Conservation (phyloP, 2,797 vertebrate genomes). For the Taenioides sp. region DNA sequence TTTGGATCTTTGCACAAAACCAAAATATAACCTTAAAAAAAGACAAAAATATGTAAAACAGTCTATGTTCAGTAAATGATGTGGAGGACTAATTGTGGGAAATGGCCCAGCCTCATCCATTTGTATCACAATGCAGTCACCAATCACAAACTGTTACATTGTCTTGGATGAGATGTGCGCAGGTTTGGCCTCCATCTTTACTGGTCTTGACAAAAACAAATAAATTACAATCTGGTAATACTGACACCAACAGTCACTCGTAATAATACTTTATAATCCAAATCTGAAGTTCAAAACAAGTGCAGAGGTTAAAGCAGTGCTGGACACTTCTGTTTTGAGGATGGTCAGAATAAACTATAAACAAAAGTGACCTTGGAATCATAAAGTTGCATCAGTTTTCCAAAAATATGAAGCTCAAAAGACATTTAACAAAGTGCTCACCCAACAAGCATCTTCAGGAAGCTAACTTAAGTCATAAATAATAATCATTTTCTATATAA, state of each 20-base stretch:
- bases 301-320: constrained; percentile 27
- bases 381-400: constrained; percentile 29
- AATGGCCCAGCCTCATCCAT: background rate
- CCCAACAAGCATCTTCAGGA: constrained; percentile 13
- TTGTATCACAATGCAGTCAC: background rate
- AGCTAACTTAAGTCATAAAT: background rate
- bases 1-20: background rate
- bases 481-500: background rate
- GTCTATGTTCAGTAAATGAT: constrained; percentile 2
- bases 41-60: background rate
- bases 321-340: constrained; percentile 15
- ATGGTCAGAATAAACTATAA: constrained; percentile 10
- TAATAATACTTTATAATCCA: constrained; percentile 23
- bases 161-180: background rate
- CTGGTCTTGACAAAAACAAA: constrained; percentile 20
- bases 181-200: background rate
- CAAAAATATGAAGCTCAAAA: constrained; percentile 14
- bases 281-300: constrained; percentile 36
- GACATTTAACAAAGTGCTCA: constrained; percentile 21
- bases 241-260: constrained; percentile 39
- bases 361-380: constrained; percentile 30
- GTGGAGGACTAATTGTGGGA: background rate
- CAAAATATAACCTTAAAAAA: background rate
- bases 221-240: constrained; percentile 61
- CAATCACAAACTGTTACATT: background rate